Percentiles rank a stretch among this genome's conserved stretches.
These are phyloP conservation scores for Oryzias javanicus DNA, from an alignment of 2,113 vertebrate genomes.

Conservation along the genomic window DNA sequence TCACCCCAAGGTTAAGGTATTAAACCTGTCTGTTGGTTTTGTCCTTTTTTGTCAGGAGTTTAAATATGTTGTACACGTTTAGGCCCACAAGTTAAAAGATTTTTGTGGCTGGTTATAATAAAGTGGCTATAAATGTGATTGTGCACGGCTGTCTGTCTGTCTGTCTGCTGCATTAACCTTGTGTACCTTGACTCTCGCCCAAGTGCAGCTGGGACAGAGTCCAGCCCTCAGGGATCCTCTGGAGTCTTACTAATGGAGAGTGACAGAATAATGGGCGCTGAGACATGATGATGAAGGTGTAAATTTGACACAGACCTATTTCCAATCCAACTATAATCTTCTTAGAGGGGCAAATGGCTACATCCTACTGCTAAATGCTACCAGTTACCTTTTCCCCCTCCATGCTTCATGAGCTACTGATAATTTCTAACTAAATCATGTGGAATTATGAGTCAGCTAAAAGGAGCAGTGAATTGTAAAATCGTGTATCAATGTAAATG, in stretches of 20 bases:
- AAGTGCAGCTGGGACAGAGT: slow-evolving; percentile 5
- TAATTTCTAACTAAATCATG: too few relatives aligned
- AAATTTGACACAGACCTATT: slow-evolving; percentile 14
- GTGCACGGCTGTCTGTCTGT: slow-evolving; percentile 4
- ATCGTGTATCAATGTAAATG: too few relatives aligned
- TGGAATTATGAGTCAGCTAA: too few relatives aligned
- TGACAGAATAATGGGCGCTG: slow-evolving; percentile 9
- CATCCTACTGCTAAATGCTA: not conserved
- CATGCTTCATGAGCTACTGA: too few relatives aligned
- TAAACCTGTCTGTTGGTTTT: not conserved
- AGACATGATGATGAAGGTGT: slow-evolving; percentile 3
- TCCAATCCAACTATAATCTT: not conserved
- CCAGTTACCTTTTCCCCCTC: too few relatives aligned
- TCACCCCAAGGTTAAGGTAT: not conserved
- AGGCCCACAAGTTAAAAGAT: not conserved
- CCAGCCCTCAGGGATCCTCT: not conserved
- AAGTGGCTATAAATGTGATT: slow-evolving; percentile 8
- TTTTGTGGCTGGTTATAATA: slow-evolving; percentile 1
- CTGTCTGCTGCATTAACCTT: slow-evolving; percentile 12
- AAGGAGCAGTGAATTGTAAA: too few relatives aligned
- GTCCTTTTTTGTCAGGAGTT: not conserved
- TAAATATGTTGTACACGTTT: not conserved
- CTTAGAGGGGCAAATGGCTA: not conserved
- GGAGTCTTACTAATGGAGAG: not conserved
- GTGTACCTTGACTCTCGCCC: not conserved